Evolutionary conservation across 2,113 vertebrate genomes (phyloP), one percentile per base, ranked within the genome.

Genomic region (Myrmecobius fasciatus): DNA sequence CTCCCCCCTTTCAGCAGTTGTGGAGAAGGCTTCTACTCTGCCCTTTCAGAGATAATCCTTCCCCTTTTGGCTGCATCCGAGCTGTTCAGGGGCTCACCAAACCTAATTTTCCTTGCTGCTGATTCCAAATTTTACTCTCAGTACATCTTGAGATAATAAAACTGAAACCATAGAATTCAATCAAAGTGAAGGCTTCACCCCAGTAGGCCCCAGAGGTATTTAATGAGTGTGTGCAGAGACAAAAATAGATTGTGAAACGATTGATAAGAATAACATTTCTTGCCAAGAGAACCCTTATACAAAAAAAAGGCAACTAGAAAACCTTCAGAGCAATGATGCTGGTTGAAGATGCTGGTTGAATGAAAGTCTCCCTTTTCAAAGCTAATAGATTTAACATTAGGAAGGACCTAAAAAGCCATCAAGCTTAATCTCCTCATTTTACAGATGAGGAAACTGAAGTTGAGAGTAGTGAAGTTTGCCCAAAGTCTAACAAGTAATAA

Each of bases 201-300:
- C 14, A 89, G 92, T 31, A 53, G 60, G n/a, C 89, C 53, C 92
- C 53, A 25, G n/a, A 89, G 36, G 0, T 93, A 46, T 95, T 94
- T 91, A 97, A 91, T 95, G 94, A 94, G n/a, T 96, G 36, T 0
- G 0, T 36, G 46, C 56, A 93, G 91, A 92, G 53, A 52, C 53
- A 95, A 95, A 96, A 97, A 97, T 83, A 95, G 96, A 94, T 92
- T 60, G 7, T 3, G 20, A 92, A 46, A 92, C 67, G 36, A 53
- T 93, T 14, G 26, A 91, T 92, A 89, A 94, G 52, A 67, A 67
- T 52, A 67, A 47, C 48, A 1, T 83, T 89, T 95, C 89, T 95
- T 94, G 91, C 54, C 53, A 52, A 75, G n/a, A 93, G 26, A 97
- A n/a, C 60, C 93, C 0, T 14, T 51, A 46, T 14, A 25, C 52